phyloP scores from a whole-genome alignment of 2,113 vertebrate genomes.

The Mormyrus iriodes region DNA sequence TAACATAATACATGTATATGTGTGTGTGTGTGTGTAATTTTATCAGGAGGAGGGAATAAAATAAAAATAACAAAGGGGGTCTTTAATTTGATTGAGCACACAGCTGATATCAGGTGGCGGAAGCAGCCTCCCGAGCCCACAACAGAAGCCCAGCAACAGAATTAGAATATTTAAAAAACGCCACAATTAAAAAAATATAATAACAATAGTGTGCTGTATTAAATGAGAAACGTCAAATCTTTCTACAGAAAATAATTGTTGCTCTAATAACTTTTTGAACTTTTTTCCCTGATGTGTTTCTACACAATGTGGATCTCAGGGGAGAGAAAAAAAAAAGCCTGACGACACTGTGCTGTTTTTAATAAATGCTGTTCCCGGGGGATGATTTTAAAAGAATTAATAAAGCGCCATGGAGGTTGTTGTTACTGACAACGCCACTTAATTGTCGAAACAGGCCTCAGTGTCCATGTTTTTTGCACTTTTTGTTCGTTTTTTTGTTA shows the following conservation, averaged over 20 bases:
- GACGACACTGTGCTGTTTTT: neutral
- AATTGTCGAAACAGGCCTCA: neutral
- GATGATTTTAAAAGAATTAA: neutral
- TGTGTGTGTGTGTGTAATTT: constrained; percentile 65
- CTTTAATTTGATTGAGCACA: constrained; percentile 88
- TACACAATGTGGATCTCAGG: neutral
- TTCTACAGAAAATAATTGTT: constrained; percentile 1
- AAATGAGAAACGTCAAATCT: constrained; percentile 1
- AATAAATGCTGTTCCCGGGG: constrained; percentile 11
- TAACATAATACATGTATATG: constrained; percentile 43
- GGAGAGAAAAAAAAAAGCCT: constrained; percentile 9
- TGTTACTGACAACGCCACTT: constrained; percentile 5
- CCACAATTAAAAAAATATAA: constrained; percentile 6
- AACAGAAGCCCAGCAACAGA: neutral
- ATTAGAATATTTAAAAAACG: constrained; percentile 3
- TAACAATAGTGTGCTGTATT: constrained; percentile 1
- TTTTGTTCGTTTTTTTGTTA: neutral
- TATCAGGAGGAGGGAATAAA: constrained; percentile 57
- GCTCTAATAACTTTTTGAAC: neutral
- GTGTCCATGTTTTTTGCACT: neutral
- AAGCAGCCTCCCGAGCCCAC: neutral
- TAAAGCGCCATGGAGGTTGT: neutral
- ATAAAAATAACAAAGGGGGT: constrained; percentile 56
- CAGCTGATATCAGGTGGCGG: constrained; percentile 59
- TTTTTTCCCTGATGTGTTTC: neutral